Base-by-base conservation (phyloP, 2,888 invertebrate species). In the Nemoura dubitans region DNA sequence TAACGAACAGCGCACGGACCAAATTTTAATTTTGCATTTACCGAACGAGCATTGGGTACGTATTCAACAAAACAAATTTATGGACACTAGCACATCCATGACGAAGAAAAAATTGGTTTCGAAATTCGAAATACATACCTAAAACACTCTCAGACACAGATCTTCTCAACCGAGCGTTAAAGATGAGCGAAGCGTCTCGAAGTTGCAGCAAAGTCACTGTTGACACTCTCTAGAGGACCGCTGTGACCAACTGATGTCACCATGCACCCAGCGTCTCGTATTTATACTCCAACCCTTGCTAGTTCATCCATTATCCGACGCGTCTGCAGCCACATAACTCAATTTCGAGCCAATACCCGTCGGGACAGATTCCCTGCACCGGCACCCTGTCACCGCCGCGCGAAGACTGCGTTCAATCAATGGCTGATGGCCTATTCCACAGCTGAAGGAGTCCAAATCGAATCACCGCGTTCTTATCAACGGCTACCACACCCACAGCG, bases 261-360 rank as follows among this genome's bases (percentile, higher is more conserved):
- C n/a, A 27, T 10, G 10, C 36, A 43, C 21, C 27, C 25, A n/a
- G 27, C 16, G n/a, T 77, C 43, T 21, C 16, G 59, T 85, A 86
- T 86, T 86, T 86, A 86, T 86, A 86, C 85, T 36, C 25, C 77
- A 83, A n/a, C 86, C 83, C 43, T 78, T 21, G 27, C 36, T 21
- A 82, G 29, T 7, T 42, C 27, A 29, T 84, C 27, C 43, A 0
- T 36, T n/a, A 59, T 77, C 42, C 29, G 28, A 0, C 36, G 30
- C 77, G 77, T 84, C 59, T 28, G 43, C 6, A 29, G 26, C 77
- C 29, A 84, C 86, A 85, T 86, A 86, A 86, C 85, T 86, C 86
- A 85, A 86, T 86, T 85, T 42, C 86, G 30, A 86, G 83, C 83
- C 86, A 77, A 86, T 86, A 83, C 78, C 84, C 59, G 80, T 76